phyloP scores from a whole-genome alignment of 2,888 invertebrate genomes.

The Lasiommata megera region DNA sequence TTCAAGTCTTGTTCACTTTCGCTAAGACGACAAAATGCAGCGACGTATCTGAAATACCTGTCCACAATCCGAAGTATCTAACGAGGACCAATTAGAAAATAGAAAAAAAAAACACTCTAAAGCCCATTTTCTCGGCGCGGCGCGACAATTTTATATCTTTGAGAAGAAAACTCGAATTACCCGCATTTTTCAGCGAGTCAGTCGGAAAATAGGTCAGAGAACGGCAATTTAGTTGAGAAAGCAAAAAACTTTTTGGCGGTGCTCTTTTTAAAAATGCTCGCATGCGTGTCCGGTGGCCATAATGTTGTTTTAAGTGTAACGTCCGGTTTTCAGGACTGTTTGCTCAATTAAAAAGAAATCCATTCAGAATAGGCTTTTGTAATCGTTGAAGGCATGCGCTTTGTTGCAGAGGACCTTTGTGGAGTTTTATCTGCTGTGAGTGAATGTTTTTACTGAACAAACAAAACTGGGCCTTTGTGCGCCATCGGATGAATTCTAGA shows the following conservation, averaged over 20 bases:
- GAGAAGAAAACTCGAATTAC: slow-evolving; percentile 19
- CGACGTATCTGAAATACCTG: slow-evolving; percentile 3
- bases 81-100: slow-evolving; percentile 9
- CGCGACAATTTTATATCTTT: slow-evolving; percentile 22
- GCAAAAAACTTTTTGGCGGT: slow-evolving; percentile 28
- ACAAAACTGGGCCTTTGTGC: neutral
- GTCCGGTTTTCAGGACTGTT: neutral
- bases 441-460: neutral
- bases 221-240: slow-evolving; percentile 25
- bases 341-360: neutral
- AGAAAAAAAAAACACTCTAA: neutral
- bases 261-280: slow-evolving; percentile 24
- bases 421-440: neutral
- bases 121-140: slow-evolving; percentile 9
- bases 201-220: slow-evolving; percentile 26
- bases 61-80: neutral
- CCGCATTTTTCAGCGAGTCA: slow-evolving; percentile 20
- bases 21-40: neutral
- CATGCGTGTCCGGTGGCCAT: slow-evolving; percentile 20
- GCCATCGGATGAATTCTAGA: neutral
- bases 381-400: neutral
- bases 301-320: neutral
- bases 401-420: slow-evolving; percentile 1
- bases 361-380: neutral
- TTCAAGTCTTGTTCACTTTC: slow-evolving; percentile 6